Conservation (phyloP, 2,113 vertebrate genomes). For the Cepphus grylle region DNA sequence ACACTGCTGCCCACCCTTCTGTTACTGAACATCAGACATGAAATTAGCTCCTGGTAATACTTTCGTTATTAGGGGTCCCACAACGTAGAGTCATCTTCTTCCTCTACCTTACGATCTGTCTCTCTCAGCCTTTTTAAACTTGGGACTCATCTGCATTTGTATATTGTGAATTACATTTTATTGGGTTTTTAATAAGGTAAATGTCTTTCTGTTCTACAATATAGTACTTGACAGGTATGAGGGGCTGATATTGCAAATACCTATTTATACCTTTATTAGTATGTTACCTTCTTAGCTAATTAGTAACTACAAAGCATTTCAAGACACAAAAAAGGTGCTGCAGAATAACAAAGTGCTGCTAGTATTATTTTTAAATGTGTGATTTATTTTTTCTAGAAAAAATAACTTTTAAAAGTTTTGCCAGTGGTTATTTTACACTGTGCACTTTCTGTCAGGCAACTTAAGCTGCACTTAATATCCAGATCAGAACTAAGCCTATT, state of each 20-base stretch:
- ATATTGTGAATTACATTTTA: neutral
- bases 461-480: constrained; percentile 17
- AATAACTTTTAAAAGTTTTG: neutral
- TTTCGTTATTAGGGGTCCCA: neutral
- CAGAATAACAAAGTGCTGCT: neutral
- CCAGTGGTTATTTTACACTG: neutral
- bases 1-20: neutral
- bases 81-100: neutral
- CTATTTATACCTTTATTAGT: neutral
- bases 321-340: neutral
- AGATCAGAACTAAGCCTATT: constrained; percentile 31
- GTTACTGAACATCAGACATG: neutral
- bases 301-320: neutral
- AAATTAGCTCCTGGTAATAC: neutral
- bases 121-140: neutral
- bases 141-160: neutral
- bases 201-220: neutral
- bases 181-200: neutral
- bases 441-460: neutral
- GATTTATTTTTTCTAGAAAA: neutral
- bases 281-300: neutral
- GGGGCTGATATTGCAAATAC: neutral
- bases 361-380: neutral
- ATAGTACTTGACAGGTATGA: neutral
- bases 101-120: neutral